phyloP scores from a whole-genome alignment of 1,140 invertebrate species.

The Lepidurus arcticus region DNA sequence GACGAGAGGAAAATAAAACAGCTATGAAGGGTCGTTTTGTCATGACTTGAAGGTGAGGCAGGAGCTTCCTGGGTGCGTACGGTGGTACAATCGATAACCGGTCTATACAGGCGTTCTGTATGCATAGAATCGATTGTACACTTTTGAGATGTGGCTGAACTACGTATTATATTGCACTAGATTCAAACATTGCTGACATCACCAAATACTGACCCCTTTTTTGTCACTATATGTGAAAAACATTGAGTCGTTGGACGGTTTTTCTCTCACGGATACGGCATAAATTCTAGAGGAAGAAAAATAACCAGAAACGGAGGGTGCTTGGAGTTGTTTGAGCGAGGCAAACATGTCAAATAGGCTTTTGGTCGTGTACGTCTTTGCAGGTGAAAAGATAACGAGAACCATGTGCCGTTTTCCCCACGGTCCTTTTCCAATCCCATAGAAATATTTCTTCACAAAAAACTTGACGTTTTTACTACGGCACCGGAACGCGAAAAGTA shows the following conservation, averaged over 20 bases:
- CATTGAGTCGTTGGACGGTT: too few species aligned
- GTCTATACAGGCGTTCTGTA: not conserved
- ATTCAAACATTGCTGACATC: too few species aligned
- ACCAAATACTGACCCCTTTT: too few species aligned
- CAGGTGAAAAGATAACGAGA: conserved; percentile 11
- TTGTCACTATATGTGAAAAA: too few species aligned
- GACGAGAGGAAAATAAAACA: not conserved
- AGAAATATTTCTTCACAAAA: not conserved
- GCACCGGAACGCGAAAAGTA: not conserved
- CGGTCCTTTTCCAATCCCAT: not conserved
- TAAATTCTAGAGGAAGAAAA: not conserved
- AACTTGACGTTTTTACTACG: not conserved
- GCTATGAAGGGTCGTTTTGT: not conserved
- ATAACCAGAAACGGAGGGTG: not conserved
- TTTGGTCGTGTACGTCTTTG: not conserved
- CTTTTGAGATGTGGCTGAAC: too few species aligned
- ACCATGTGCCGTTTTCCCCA: conserved; percentile 14
- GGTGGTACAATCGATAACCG: not conserved
- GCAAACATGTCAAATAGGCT: conserved; percentile 5
- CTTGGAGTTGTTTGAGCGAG: not conserved
- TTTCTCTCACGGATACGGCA: too few species aligned
- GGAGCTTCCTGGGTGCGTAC: not conserved
- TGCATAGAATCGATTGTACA: not conserved
- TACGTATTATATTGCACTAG: too few species aligned
- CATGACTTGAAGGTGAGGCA: not conserved